phyloP scores from a whole-genome alignment of 2,113 vertebrate species.

The Charadrius vociferus region DNA sequence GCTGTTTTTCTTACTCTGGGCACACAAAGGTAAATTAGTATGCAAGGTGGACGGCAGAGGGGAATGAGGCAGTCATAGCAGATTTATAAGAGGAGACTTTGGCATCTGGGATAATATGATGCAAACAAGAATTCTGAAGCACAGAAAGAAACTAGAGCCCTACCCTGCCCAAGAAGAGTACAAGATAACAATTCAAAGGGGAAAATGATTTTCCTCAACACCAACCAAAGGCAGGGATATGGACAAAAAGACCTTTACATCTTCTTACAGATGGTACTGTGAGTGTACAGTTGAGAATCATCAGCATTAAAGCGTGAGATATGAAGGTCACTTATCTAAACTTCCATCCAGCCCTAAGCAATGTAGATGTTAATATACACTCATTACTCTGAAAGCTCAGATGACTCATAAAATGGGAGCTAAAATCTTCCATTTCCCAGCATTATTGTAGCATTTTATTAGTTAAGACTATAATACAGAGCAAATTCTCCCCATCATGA shows the following conservation, averaged over 20 bases:
- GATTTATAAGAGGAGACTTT: background rate
- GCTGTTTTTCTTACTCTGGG: background rate
- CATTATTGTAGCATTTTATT: conserved; percentile 21
- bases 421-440: conserved; percentile 20
- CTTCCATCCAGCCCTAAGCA: conserved; percentile 21
- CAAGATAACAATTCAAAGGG: background rate
- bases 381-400: conserved; percentile 34
- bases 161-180: background rate
- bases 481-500: background rate
- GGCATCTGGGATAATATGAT: background rate
- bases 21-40: conserved; percentile 21
- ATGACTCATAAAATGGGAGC: conserved; percentile 19
- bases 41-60: background rate
- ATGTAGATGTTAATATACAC: conserved; percentile 11
- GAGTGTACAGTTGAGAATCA: background rate
- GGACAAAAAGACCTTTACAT: background rate
- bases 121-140: background rate
- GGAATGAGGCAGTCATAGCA: background rate
- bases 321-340: conserved; percentile 52
- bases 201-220: background rate
- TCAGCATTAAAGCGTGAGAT: background rate
- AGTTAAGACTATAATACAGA: background rate
- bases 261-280: background rate
- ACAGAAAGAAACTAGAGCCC: background rate
- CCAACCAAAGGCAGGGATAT: background rate